These are phyloP conservation scores for Noctua pronuba DNA, from an alignment of 2,888 invertebrate species.

Conservation along the genomic window DNA sequence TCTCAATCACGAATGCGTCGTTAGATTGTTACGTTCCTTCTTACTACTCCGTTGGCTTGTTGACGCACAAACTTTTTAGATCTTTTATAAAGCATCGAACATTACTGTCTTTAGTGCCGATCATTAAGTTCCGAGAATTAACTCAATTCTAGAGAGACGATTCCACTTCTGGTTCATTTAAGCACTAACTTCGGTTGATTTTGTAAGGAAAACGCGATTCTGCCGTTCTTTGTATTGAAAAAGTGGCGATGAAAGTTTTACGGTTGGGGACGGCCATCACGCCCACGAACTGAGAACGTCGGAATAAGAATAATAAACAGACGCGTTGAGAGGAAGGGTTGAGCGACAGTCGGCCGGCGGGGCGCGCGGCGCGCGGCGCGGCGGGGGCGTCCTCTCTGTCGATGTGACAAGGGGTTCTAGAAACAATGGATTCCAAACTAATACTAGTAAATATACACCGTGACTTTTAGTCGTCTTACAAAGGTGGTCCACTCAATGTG, in stretches of 20 bases:
- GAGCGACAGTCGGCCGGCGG: background rate
- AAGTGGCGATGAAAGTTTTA: constrained; percentile 14
- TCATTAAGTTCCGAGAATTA: constrained; percentile 11
- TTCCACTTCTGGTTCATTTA: constrained; percentile 10
- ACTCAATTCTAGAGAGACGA: background rate
- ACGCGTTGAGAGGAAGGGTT: background rate
- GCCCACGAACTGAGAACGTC: constrained; percentile 3
- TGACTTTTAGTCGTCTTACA: too few relatives aligned
- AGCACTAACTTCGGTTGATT: constrained; percentile 15
- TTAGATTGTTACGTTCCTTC: constrained; percentile 14
- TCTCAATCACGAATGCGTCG: background rate
- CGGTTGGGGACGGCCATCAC: background rate
- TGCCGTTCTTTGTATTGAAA: constrained; percentile 5
- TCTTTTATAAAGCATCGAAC: constrained; percentile 3
- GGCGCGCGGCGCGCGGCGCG: too few relatives aligned
- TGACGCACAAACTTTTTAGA: constrained; percentile 14
- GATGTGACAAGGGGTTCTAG: background rate
- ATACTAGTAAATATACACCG: too few relatives aligned
- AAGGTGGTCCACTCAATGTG: too few relatives aligned
- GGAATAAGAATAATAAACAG: constrained; percentile 14
- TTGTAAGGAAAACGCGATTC: constrained; percentile 19
- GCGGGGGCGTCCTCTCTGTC: background rate
- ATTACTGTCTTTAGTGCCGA: constrained; percentile 6
- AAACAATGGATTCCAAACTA: background rate
- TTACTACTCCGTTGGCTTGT: constrained; percentile 4